Conservation (phyloP, 2,888 invertebrate species). For the Podotricha telesiphe region DNA sequence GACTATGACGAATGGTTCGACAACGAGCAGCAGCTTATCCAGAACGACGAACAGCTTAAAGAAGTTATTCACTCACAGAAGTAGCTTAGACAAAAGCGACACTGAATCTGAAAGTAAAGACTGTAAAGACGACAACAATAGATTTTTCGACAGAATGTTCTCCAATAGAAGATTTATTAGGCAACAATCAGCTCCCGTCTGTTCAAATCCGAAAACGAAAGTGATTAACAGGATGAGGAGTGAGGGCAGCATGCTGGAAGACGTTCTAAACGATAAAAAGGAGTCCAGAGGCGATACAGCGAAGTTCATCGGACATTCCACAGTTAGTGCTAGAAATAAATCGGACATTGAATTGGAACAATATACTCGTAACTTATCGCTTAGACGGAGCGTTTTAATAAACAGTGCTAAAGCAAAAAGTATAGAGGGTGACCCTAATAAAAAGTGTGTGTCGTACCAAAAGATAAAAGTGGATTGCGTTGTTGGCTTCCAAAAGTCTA, state of each 20-base stretch:
- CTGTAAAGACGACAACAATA: constrained; percentile 59
- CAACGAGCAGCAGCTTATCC: constrained; percentile 84
- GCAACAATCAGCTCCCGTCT: constrained; percentile 75
- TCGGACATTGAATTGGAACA: constrained; percentile 61
- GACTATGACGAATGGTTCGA: constrained; percentile 85
- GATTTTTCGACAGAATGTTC: constrained; percentile 70
- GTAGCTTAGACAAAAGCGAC: constrained; percentile 72
- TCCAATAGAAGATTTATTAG: constrained; percentile 66
- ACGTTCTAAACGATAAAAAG: constrained; percentile 50
- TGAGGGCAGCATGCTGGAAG: constrained; percentile 68
- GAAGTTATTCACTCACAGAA: constrained; percentile 76
- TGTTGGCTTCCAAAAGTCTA: constrained; percentile 72
- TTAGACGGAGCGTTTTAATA: constrained; percentile 79
- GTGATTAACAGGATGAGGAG: constrained; percentile 70
- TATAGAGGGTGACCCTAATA: constrained; percentile 62
- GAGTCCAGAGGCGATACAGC: constrained; percentile 48
- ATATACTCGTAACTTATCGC: constrained; percentile 63
- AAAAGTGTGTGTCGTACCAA: constrained; percentile 65
- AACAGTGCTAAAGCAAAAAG: constrained; percentile 76
- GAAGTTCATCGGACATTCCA: constrained; percentile 71
- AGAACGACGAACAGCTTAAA: constrained; percentile 84
- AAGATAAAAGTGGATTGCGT: constrained; percentile 74
- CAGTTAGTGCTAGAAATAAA: constrained; percentile 59
- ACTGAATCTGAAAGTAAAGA: constrained; percentile 59
- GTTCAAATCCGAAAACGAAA: constrained; percentile 60